Conservation (phyloP, 2,113 vertebrate genomes). For the Podarcis raffonei region DNA sequence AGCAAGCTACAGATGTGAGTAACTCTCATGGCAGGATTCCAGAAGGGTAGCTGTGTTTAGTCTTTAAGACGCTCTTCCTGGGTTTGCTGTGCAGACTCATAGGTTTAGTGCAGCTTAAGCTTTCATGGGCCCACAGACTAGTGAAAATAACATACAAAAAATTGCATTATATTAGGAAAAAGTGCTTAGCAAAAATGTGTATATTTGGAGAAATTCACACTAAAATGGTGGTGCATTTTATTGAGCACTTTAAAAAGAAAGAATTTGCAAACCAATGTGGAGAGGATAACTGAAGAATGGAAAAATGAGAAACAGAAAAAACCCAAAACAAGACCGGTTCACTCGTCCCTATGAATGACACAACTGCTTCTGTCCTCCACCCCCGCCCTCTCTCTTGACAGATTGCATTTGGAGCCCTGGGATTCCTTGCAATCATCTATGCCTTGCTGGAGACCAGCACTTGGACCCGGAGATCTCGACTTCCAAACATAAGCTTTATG, state of each 20-base stretch:
- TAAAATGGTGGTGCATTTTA: no score
- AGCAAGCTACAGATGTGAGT: slow-evolving; percentile 56
- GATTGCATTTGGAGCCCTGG: slow-evolving; percentile 57
- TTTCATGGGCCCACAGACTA: background rate
- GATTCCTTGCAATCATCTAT: slow-evolving; percentile 39
- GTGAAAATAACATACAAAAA: no score
- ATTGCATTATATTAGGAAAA: no score
- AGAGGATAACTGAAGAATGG: background rate
- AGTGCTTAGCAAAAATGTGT: no score
- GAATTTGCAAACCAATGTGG: no score
- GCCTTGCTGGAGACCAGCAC: slow-evolving; percentile 58
- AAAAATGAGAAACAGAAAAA: background rate
- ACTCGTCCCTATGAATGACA: background rate
- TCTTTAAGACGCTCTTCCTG: background rate
- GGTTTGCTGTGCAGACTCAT: background rate
- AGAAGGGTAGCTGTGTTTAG: background rate
- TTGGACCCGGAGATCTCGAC: slow-evolving; percentile 57
- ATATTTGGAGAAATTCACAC: no score
- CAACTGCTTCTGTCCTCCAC: background rate
- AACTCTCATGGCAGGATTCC: background rate
- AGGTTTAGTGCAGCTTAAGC: background rate
- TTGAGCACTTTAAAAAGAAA: no score
- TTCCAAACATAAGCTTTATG: slow-evolving; percentile 47
- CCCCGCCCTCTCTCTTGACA: background rate
- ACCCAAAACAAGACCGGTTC: background rate